These are phyloP conservation scores for Cygnus buccinator DNA, from an alignment of 2,113 vertebrate species.

Conservation along the genomic window DNA sequence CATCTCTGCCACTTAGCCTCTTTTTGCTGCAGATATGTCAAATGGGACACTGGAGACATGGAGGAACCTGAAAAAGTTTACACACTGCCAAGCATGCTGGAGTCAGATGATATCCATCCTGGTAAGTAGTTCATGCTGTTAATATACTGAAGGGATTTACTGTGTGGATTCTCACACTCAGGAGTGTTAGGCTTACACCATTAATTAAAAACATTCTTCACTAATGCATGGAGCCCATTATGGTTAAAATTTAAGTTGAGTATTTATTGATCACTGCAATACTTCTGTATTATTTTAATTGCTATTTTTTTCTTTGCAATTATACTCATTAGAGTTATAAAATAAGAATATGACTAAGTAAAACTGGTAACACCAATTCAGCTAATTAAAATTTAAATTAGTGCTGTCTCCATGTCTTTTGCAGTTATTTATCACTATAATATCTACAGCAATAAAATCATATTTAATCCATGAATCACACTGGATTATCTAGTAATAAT, in stretches of 20 bases:
- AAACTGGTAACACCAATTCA: constrained; percentile 19
- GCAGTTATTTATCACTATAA: constrained; percentile 27
- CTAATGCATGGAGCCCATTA: background rate
- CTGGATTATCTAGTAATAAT: constrained; percentile 49
- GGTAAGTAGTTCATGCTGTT: background rate
- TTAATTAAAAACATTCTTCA: background rate
- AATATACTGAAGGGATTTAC: background rate
- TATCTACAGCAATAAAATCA: constrained; percentile 51
- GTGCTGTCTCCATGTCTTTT: background rate
- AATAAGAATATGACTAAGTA: background rate
- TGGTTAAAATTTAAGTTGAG: background rate
- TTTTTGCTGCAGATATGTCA: background rate
- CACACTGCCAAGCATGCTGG: fast-evolving
- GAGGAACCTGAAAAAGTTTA: background rate
- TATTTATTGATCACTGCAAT: background rate
- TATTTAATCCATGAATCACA: constrained; percentile 51
- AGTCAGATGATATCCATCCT: background rate
- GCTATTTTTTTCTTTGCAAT: constrained; percentile 2
- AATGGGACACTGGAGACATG: no score
- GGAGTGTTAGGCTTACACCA: background rate
- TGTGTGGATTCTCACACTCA: background rate
- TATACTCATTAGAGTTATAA: background rate
- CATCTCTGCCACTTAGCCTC: fast-evolving
- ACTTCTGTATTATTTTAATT: constrained; percentile 1
- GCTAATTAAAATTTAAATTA: constrained; percentile 60